Evolutionary conservation across 2,113 vertebrate species (phyloP), one percentile per base, ranked within the genome.

Genomic region (Pholis gunnellus): DNA sequence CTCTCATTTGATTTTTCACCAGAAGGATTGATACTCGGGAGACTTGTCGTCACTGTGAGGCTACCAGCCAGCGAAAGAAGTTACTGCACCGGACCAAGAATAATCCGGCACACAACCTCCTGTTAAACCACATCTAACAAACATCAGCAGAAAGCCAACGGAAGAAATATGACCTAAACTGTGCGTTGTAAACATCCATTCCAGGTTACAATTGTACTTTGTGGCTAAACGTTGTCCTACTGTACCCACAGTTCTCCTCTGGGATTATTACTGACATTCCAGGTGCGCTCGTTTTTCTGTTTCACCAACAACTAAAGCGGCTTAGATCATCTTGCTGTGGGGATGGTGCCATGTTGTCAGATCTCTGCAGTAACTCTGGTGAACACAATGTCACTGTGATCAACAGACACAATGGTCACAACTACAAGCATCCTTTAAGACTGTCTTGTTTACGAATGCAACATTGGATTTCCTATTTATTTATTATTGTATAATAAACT

Each of bases 211-310:
- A 22, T 40, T 17, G 57, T 29, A 74, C 29, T 48, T 17, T 44
- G 25, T 31, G 29, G 29, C 5, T 13, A 74, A 34, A 9, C 15
- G 27, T 50, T 38, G 42, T n/a, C 57, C 27, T 5, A 29, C 38
- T 1, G 8, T 17, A 29, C n/a, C 5, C 8, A 46, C 14, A 64
- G 14, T 75, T 27, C 25, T n/a, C 60, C 44, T 64, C 44, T 54
- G 29, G 8, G n/a, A 48, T 50, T 68, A 68, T 31, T 10, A 48
- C 25, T 48, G 66, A 68, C 25, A 31, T 67, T 48, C 66, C 73
- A 40, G 8, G 0, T 11, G 2, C 4, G 6, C 42, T 60, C 10
- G 15, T 31, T 61, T 27, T 34, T 74, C 27, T 74, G 42, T 34
- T 63, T 50, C 8, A 10, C 59, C 22, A 64, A 75, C 59, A 75